Base-by-base conservation (phyloP, 2,797 vertebrate species). In the Apogon hyalosoma region DNA sequence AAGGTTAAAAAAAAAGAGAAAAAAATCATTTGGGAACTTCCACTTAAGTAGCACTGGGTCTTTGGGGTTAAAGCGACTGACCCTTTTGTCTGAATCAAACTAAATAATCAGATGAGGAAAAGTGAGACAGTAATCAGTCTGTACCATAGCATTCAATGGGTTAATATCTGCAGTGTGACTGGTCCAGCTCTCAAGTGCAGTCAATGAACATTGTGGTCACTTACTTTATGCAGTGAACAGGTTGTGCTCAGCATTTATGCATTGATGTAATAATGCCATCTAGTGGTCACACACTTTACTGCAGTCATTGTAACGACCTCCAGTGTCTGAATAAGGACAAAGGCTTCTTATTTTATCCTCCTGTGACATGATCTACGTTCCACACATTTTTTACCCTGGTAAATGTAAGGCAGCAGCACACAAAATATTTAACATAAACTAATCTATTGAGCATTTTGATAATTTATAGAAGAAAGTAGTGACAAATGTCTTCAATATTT, bases 261-360 rank as follows among this genome's bases (percentile, higher is more conserved):
- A 7, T 6, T 62, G 33, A 9, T 43, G 47, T 57, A 45, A 10
- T 83, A 43, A 54, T 63, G 56, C 58, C 69, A 73, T 54, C 89
- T 73, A 68, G 70, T 65, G 84, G 75, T 1, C 4, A 21, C 3
- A 69, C 46, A 0, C 0, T 10, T n/a, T 3, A 8, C 11, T 68
- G 77, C 68, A 58, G 19, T 19, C 43, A 38, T 11, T 21, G 63
- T 48, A 46, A 46, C 45, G 67, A 63, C 66, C 80, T 63, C 57
- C 46, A 36, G 15, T 8, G 42, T 53, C 39, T 60, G 43, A 40
- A 15, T 11, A 41, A 72, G 52, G 50, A 73, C 59, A 54, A 59
- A 56, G 55, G 48, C 4, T 18, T 69, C 31, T 57, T 4, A 11
- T 16, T 38, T 11, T 31, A 8, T 43, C 2, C 1, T 50, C 31